Percentiles rank a stretch among this genome's conserved stretches.
These are phyloP conservation scores for Bucco capensis DNA, from an alignment of 2,113 vertebrate species.

Conservation along the genomic window DNA sequence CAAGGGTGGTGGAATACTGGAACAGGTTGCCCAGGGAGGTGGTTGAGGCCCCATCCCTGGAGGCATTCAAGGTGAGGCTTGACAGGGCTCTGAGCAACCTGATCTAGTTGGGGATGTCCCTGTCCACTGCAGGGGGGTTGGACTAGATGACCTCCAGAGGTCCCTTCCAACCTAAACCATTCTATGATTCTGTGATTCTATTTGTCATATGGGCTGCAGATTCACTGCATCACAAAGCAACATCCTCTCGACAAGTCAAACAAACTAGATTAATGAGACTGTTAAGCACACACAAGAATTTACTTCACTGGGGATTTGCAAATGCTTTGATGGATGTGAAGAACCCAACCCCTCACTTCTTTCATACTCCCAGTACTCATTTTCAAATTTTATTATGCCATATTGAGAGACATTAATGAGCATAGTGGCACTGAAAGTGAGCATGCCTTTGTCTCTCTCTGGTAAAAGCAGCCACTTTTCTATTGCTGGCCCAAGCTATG, in stretches of 20 bases:
- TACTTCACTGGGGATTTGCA: not conserved
- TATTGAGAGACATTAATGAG: not conserved
- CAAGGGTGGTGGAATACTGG: no score
- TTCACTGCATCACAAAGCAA: not conserved
- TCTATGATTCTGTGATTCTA: no score
- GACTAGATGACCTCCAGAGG: no score
- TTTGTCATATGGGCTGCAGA: not conserved
- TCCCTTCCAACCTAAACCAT: no score
- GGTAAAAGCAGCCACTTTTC: not conserved
- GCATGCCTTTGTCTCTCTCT: not conserved
- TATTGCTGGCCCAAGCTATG: not conserved
- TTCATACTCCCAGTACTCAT: not conserved
- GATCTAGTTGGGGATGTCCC: no score
- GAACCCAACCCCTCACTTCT: not conserved
- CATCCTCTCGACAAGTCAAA: not conserved
- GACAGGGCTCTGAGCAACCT: no score
- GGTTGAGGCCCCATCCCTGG: no score
- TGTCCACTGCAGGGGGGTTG: no score
- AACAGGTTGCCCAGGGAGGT: no score
- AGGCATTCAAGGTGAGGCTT: no score
- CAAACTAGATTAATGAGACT: constrained; percentile 19
- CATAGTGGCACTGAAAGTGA: not conserved
- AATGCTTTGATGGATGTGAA: not conserved
- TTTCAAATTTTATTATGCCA: constrained; percentile 1
- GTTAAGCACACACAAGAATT: constrained; percentile 2